Conservation (phyloP, 2,888 invertebrate species). For the Hirtodrosophila cameraria region DNA sequence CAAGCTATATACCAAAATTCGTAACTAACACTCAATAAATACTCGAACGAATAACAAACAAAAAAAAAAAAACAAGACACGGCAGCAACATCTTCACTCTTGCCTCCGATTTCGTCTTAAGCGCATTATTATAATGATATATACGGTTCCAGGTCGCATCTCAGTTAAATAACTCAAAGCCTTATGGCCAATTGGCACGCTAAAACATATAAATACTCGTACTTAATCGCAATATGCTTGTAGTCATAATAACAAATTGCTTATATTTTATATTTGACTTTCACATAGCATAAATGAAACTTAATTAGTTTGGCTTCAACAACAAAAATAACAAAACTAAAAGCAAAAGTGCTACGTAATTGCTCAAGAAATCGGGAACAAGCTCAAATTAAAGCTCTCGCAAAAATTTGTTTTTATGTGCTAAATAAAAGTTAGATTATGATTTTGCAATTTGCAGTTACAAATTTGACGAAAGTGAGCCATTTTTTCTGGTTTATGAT, state of each 20-base stretch:
- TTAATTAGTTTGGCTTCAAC: conserved; percentile 46
- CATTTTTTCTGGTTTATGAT: no score
- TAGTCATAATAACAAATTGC: conserved; percentile 36
- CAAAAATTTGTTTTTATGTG: conserved; percentile 11
- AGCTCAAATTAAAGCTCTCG: conserved; percentile 9
- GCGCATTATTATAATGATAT: conserved; percentile 11
- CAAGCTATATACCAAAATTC: conserved; percentile 47
- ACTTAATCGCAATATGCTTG: conserved; percentile 3
- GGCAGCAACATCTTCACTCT: background rate
- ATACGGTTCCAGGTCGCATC: conserved; percentile 33
- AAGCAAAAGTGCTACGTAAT: conserved; percentile 51
- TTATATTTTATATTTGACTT: conserved; percentile 54
- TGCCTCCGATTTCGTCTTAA: background rate
- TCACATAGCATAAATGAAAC: conserved; percentile 37
- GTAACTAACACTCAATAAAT: conserved; percentile 14
- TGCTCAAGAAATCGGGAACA: conserved; percentile 26
- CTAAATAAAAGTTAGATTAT: background rate
- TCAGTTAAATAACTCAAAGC: conserved; percentile 13
- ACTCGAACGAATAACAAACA: conserved; percentile 34
- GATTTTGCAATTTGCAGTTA: no score
- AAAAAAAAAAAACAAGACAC: background rate
- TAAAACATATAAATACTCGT: conserved; percentile 4
- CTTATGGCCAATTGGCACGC: conserved; percentile 59
- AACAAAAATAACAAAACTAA: conserved; percentile 23
- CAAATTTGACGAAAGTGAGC: no score